A percentile compares a stretch with the other conserved stretches of the same genome.
These are phyloP conservation scores for Athrips mouffetella DNA, from an alignment of 2,888 invertebrate genomes.

Conservation along the genomic window DNA sequence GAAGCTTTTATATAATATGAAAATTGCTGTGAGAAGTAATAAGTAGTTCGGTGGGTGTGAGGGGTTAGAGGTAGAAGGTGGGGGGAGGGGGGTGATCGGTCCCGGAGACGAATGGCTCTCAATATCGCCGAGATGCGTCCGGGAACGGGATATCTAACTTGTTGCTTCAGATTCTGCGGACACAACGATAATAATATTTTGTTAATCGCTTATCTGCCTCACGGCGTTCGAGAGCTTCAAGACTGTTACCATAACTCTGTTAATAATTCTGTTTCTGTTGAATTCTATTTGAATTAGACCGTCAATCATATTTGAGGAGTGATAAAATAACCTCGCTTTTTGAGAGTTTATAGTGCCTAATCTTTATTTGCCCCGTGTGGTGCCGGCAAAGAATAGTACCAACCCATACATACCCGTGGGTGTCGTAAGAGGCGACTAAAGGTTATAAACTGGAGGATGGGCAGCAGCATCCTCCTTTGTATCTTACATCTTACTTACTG, in stretches of 20 bases:
- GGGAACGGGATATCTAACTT: constrained; percentile 60
- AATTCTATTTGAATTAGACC: neutral
- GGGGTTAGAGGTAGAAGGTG: constrained; percentile 21
- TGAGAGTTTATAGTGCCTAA: too few relatives aligned
- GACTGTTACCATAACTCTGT: neutral
- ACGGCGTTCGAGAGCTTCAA: neutral
- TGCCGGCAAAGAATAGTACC: too few relatives aligned
- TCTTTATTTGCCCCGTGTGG: too few relatives aligned
- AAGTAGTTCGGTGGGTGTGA: constrained; percentile 27
- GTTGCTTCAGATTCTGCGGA: constrained; percentile 54
- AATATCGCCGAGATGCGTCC: constrained; percentile 56
- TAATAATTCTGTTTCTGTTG: neutral
- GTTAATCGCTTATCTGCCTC: constrained; percentile 1
- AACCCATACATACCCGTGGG: too few relatives aligned
- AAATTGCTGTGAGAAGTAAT: constrained; percentile 34
- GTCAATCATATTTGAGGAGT: too few relatives aligned
- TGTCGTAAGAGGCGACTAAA: too few relatives aligned
- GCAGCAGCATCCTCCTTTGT: too few relatives aligned
- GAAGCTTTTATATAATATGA: constrained; percentile 30
- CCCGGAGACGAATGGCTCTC: constrained; percentile 59
- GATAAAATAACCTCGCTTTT: too few relatives aligned
- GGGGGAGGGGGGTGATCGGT: constrained; percentile 35
- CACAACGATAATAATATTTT: constrained; percentile 8
- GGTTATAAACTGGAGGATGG: too few relatives aligned
- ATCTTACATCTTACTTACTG: too few relatives aligned